These are phyloP conservation scores for Saccopteryx bilineata DNA, from an alignment of 2,113 vertebrate genomes.

Conservation along the genomic window DNA sequence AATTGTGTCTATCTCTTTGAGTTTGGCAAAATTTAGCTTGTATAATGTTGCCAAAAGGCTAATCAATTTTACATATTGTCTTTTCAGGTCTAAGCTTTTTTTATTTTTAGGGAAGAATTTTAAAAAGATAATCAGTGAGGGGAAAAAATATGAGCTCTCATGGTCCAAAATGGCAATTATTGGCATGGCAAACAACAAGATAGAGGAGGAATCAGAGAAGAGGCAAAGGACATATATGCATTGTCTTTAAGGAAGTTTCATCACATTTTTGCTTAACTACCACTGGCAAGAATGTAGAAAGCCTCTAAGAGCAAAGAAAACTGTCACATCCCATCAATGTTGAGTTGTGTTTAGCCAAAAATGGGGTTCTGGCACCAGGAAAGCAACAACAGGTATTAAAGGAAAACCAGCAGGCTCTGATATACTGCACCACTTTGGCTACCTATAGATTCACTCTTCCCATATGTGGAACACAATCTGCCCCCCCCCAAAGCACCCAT, in stretches of 20 bases:
- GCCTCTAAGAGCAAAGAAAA: not conserved
- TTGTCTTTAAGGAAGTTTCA: not conserved
- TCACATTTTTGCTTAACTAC: not conserved
- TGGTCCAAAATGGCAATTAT: not conserved
- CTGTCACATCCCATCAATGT: not conserved
- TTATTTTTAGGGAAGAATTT: not conserved
- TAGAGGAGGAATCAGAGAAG: not conserved
- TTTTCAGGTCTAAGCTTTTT: not conserved
- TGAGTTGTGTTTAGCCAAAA: not conserved
- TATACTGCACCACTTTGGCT: not conserved
- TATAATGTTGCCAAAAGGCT: not conserved
- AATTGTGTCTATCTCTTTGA: slow-evolving; percentile 25
- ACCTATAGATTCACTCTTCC: not conserved
- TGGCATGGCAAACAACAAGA: not conserved
- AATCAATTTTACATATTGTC: not conserved
- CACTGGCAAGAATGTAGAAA: not conserved
- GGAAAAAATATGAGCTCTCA: not conserved
- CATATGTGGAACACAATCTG: not conserved
- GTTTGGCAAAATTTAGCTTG: not conserved
- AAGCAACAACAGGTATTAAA: slow-evolving; percentile 42
- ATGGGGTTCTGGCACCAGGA: not conserved
- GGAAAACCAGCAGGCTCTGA: not conserved
- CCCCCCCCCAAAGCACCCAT: too few relatives aligned
- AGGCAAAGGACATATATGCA: not conserved
- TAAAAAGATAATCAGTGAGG: not conserved